Evolutionary conservation across 2,113 vertebrate genomes (phyloP).

Genomic region (Peucedramus taeniatus): DNA sequence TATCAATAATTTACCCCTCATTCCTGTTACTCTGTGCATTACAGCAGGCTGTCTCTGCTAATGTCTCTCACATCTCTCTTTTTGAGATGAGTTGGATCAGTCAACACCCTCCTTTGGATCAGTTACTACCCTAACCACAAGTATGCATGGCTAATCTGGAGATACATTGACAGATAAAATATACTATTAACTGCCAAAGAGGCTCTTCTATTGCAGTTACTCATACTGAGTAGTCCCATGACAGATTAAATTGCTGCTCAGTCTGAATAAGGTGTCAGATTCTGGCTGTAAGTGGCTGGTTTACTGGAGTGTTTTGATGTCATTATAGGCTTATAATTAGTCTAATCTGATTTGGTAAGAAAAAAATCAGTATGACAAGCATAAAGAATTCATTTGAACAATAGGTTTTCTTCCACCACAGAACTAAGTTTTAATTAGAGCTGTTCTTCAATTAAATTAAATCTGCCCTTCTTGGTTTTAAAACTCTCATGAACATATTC

Average conservation of each 20-base stretch:
- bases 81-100: not conserved
- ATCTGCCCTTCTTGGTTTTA: not conserved
- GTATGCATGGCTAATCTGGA: not conserved
- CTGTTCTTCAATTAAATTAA: conserved; percentile 36
- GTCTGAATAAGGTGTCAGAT: conserved; percentile 28
- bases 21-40: not conserved
- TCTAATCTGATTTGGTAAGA: conserved; percentile 50
- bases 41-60: not conserved
- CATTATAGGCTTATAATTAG: conserved; percentile 42
- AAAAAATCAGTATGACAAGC: conserved; percentile 36
- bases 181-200: not conserved
- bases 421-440: conserved; percentile 47
- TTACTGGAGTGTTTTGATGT: conserved; percentile 36
- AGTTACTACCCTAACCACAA: not conserved
- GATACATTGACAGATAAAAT: conserved; percentile 18
- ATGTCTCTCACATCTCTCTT: not conserved
- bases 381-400: conserved; percentile 45
- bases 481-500: not conserved
- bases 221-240: not conserved
- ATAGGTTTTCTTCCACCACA: conserved; percentile 12
- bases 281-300: conserved; percentile 28
- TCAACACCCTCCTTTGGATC: not conserved
- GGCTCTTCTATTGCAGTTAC: conserved; percentile 9
- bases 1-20: not conserved
- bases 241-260: conserved; percentile 44